phyloP scores from a whole-genome alignment of 2,113 vertebrate species.

The Mirza zaza region DNA sequence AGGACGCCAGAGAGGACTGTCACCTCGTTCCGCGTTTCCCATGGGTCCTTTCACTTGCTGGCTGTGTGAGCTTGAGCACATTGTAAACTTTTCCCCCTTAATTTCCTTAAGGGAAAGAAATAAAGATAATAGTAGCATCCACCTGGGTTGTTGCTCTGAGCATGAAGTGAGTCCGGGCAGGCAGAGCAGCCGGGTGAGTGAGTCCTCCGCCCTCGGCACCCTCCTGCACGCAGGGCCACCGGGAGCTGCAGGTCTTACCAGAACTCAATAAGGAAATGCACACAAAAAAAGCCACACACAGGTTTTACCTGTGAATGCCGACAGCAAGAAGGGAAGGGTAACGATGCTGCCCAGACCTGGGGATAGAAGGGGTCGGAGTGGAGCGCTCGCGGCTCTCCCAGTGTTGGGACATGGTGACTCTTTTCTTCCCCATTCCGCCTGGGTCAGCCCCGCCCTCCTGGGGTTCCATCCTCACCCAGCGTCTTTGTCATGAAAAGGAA shows the following conservation, averaged over 20 bases:
- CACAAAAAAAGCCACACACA: not conserved
- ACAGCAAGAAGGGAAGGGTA: not conserved
- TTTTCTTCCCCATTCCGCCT: accelerated
- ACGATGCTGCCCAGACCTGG: accelerated
- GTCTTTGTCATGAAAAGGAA: not conserved
- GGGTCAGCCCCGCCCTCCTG: too few relatives aligned
- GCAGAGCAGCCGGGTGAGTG: too few relatives aligned
- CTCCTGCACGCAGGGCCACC: not conserved
- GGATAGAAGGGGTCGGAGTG: not conserved
- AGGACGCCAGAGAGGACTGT: accelerated
- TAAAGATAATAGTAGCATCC: accelerated
- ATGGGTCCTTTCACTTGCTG: not conserved
- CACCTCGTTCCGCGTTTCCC: accelerated
- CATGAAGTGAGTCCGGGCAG: too few relatives aligned
- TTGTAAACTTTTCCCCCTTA: not conserved
- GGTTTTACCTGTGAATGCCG: not conserved
- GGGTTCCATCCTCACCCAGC: accelerated
- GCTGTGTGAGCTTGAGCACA: not conserved
- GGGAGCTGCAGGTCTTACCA: not conserved
- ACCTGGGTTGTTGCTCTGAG: not conserved
- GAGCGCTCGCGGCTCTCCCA: accelerated
- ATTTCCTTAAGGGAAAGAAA: not conserved
- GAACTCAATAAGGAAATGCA: not conserved
- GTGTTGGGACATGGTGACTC: accelerated
- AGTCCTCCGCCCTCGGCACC: not conserved